Conservation (phyloP, 2,113 vertebrate species). For the Coreoperca whiteheadi region DNA sequence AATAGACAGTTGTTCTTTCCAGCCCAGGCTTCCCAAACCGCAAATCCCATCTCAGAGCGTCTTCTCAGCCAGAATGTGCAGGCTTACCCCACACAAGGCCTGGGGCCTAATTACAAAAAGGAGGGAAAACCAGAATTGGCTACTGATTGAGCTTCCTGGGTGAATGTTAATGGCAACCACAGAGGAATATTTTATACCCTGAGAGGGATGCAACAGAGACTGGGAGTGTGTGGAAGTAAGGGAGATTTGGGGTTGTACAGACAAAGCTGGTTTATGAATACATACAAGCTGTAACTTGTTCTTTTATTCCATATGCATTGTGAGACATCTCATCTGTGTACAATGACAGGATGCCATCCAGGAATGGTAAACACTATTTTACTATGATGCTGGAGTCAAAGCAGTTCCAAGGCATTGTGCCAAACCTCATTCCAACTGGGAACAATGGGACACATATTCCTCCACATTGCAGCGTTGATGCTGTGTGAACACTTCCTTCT, state of each 20-base stretch:
- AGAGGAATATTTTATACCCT: constrained; percentile 72
- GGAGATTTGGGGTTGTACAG: constrained; percentile 31
- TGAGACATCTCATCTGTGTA: constrained; percentile 53
- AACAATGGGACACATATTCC: constrained; percentile 72
- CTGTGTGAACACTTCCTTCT: constrained; percentile 54
- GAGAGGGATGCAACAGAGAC: constrained; percentile 53
- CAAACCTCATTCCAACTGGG: constrained; percentile 65
- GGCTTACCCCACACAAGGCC: constrained; percentile 75
- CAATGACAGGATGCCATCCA: constrained; percentile 53
- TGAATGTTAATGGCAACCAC: constrained; percentile 78
- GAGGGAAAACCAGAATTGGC: constrained; percentile 72
- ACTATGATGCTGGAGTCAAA: constrained; percentile 58
- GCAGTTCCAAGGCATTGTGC: constrained; percentile 34
- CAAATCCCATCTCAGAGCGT: constrained; percentile 75
- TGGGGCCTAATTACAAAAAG: constrained; percentile 74
- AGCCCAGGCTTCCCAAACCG: constrained; percentile 77
- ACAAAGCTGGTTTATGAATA: constrained; percentile 53
- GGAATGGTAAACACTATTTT: constrained; percentile 63
- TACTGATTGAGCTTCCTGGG: constrained; percentile 83
- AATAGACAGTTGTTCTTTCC: constrained; percentile 77
- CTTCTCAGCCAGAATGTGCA: constrained; percentile 79
- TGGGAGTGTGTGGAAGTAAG: constrained; percentile 38
- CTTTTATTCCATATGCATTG: constrained; percentile 51
- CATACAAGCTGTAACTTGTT: constrained; percentile 61
- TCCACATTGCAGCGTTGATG: constrained; percentile 58